Evolutionary conservation across 2,113 vertebrate genomes (phyloP), one percentile per base, ranked within the genome.

Genomic region (Microcebus griseorufus): DNA sequence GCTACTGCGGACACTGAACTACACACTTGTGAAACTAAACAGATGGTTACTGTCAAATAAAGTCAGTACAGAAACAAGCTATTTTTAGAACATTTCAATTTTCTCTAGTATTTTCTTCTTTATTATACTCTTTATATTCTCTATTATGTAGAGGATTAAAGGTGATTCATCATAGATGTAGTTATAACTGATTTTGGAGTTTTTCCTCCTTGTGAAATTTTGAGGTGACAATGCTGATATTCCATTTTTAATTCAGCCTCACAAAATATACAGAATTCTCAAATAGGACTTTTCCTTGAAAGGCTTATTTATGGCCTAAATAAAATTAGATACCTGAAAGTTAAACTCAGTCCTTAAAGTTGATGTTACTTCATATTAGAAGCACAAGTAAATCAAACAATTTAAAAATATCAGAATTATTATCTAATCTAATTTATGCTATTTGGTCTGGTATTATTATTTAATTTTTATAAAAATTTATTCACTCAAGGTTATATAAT

Each of bases 271-370:
- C 72, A 64, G 23, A 55, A 72, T 90, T 90, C 58, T 83, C 82
- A 93, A 91, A 90, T 51, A 83, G 37, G 48, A 78, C 60, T 92
- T 37, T 81, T 90, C 62, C 60, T 91, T 91, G 22, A 91, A 96
- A 94, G 45, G 12, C 37, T 86, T 89, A 39, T 51, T 90, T 89
- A 51, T 70, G 48, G 39, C 80, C 23, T 93, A 73, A 87, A 37
- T 90, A 45, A 72, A 94, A 76, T 88, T 90, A 87, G 13, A 51
- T 90, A 79, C 14, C 27, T 82, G 75, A 93, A 92, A 90, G 37
- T 82, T 90, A 55, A 87, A 83, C 73, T 82, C 8, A 75, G 70
- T 58, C 37, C 53, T 95, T 93, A 70, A 69, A 75, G 37, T 64
- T 75, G n/a, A 65, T 89, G 64, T 92, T 92, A 14, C 83, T 80